Evolutionary conservation across 2,888 invertebrate species (phyloP), one percentile per base, ranked within the genome.

Genomic region (Yponomeuta malinellus): DNA sequence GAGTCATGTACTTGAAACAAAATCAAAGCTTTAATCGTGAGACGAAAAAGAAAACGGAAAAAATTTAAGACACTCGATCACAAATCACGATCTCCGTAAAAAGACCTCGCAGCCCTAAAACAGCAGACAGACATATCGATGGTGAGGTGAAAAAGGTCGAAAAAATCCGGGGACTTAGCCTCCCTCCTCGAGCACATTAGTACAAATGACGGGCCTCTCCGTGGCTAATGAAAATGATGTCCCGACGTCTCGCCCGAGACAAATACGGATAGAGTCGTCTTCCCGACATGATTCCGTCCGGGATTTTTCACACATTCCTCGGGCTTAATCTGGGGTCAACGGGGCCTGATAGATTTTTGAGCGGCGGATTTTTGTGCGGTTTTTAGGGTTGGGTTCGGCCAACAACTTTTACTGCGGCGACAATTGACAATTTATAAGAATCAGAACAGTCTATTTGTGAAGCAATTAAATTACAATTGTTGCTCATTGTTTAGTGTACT

Each of bases 151-250:
- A 33, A 65, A 65, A 65, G 65, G 65, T 65, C 65, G 15, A 68
- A 68, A 68, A 68, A 59, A n/a, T 48, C 68, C 68, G 48, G 68
- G 23, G 63, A 63, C 63, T 37, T 33, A 63, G 37, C 70, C 70
- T 43, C 59, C 63, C 69, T 63, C 15, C 63, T 63, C 31, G 70
- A 63, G 6, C 29, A 70, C 70, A 71, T 71, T 71, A 67, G 71
- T 71, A 71, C 66, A 71, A 71, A 71, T 67, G 71, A 33, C 37
- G 52, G 12, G 33, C 29, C 52, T 59, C 67, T 43, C 10, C 52
- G 59, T 12, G 67, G 71, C 67, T 71, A 71, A 71, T 71, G 71
- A 71, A 71, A 71, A 66, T 71, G 71, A 71, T 71, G 71, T 71
- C 67, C 67, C 59, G 9, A 67, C 70, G 65, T 70, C 70, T 65